These are phyloP conservation scores for Nanorana parkeri DNA, from an alignment of 2,113 vertebrate species.

Conservation along the genomic window DNA sequence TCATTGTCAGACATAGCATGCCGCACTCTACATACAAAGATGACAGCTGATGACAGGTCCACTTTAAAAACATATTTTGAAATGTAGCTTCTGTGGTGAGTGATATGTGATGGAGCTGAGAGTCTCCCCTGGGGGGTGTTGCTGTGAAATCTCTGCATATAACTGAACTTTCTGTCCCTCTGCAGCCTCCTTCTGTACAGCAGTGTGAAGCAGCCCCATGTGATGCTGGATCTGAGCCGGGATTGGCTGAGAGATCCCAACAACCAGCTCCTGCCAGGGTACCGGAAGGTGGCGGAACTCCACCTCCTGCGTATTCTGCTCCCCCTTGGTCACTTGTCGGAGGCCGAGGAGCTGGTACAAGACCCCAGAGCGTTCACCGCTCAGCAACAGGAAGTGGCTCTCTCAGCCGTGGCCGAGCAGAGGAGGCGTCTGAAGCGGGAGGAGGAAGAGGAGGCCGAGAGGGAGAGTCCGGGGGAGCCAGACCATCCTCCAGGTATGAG, in stretches of 20 bases:
- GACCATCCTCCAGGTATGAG: slow-evolving; percentile 65
- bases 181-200: slow-evolving; percentile 86
- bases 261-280: slow-evolving; percentile 71
- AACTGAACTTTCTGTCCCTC: neutral
- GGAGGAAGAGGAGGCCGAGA: neutral
- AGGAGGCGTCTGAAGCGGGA: slow-evolving; percentile 44
- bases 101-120: neutral
- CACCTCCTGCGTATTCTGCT: slow-evolving; percentile 81
- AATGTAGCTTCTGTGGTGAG: neutral
- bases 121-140: too few species aligned
- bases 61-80: neutral
- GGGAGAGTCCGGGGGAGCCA: slow-evolving; percentile 8
- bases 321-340: slow-evolving; percentile 74
- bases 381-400: slow-evolving; percentile 67
- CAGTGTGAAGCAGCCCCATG: slow-evolving; percentile 80
- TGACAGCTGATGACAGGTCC: neutral
- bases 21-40: neutral
- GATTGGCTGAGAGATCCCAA: slow-evolving; percentile 77
- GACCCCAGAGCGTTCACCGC: slow-evolving; percentile 66
- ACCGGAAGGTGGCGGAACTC: slow-evolving; percentile 77
- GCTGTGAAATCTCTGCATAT: neutral
- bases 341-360: slow-evolving; percentile 76
- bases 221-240: slow-evolving; percentile 75
- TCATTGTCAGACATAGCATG: neutral
- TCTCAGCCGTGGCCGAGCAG: slow-evolving; percentile 69